phyloP scores from a whole-genome alignment of 2,113 vertebrate species.

The Anas platyrhynchos region DNA sequence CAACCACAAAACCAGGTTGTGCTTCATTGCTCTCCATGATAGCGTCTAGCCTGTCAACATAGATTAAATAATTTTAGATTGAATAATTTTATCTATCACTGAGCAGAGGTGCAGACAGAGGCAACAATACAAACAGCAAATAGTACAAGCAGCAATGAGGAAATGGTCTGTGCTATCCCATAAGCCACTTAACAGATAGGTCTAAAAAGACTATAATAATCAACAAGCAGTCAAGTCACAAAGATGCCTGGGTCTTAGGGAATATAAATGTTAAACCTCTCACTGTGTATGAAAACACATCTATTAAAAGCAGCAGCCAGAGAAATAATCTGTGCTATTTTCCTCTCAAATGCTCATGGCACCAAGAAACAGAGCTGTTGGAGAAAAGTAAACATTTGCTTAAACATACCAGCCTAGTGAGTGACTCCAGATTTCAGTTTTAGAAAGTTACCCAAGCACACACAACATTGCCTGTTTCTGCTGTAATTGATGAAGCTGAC shows the following conservation, averaged over 20 bases:
- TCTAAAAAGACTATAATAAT: background rate
- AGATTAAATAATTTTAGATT: background rate
- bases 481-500: accelerated
- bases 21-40: background rate
- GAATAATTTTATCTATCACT: background rate
- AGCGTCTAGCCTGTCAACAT: background rate
- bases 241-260: background rate
- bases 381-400: constrained; percentile 34
- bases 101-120: background rate
- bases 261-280: constrained; percentile 12
- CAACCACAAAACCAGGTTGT: background rate
- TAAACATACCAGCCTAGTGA: background rate
- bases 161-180: background rate
- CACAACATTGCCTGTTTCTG: background rate
- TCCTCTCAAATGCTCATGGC: background rate
- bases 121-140: background rate
- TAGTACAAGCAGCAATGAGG: background rate
- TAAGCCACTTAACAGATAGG: background rate
- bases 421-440: background rate
- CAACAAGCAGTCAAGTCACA: background rate
- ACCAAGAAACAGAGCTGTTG: constrained; percentile 1
- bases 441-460: background rate
- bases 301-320: constrained; percentile 48
- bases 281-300: background rate
- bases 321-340: constrained; percentile 19